Base-by-base conservation (phyloP, 2,113 vertebrate genomes). In the Sinocyclocheilus anshuiensis region DNA sequence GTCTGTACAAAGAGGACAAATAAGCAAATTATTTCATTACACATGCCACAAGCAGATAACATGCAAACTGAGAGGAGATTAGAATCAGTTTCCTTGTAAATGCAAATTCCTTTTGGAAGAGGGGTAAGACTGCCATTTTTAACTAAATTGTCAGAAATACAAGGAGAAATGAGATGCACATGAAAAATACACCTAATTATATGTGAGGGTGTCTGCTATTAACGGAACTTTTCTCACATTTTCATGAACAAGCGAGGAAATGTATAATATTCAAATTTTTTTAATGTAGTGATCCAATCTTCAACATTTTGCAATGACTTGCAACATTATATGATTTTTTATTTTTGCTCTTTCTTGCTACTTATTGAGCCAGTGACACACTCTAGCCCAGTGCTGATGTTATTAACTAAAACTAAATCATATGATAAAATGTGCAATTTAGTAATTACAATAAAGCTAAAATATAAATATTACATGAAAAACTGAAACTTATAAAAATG, bases 1-100 rank as follows among this genome's bases (percentile, higher is more conserved):
- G 97, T 94, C 98, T 99, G 86, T 4, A 89, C 29, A 92, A 3
- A 9, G 0, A 12, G 1, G 61, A 88, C n/a, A 9, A 67, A 53
- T 15, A 10, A 33, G 24, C 81, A 11, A 72, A 63, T 53, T 36
- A 82, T 71, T 82, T 45, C 13, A 63, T 22, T 82, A 45, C 39
- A 45, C 7, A 65, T 45, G 61, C 8, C 9, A 29, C 12, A 26
- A 81, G 42, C 72, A 81, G 78, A 81, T 20, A 45, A 65, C 15
- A 67, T 65, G 39, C 78, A 81, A 81, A 81, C n/a, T 10, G 13
- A 2, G 12, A 15, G 13, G 4, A 81, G 78, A 65, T 65, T 65
- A 65, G 4, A 48, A 45, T 26, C 8, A 81, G 2, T 10, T 81
- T 81, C 22, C 22, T 18, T 63, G 78, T 81, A 81, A 65, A 81